Evolutionary conservation across 2,888 invertebrate genomes (phyloP).

Genomic region (Psococerastis gibbosa): DNA sequence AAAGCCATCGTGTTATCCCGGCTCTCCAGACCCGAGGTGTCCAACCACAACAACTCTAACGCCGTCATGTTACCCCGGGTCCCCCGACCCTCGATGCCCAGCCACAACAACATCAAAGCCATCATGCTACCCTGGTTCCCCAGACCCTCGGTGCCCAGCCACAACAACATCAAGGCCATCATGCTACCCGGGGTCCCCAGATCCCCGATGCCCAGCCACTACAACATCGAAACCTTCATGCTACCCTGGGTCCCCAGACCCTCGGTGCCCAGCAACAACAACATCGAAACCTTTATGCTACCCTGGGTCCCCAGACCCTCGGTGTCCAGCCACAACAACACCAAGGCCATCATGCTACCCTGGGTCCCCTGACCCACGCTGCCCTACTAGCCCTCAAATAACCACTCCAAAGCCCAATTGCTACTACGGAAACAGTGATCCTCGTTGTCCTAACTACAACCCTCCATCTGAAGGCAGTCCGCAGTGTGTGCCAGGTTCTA

Average conservation of each 20-base stretch:
- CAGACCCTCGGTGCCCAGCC: conserved; percentile 13
- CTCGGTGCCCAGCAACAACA: conserved; percentile 20
- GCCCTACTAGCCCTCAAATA: conserved; percentile 19
- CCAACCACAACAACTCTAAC: conserved; percentile 3
- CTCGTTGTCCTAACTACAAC: conserved; percentile 15
- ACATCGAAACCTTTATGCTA: conserved; percentile 15
- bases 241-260: conserved; percentile 22
- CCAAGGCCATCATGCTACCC: not conserved
- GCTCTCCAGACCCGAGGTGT: conserved; percentile 16
- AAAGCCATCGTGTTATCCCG: conserved; percentile 14
- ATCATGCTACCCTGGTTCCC: conserved; percentile 22
- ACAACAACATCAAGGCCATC: conserved; percentile 10
- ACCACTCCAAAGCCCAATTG: conserved; percentile 13
- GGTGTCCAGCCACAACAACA: conserved; percentile 15
- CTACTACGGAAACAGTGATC: conserved; percentile 15
- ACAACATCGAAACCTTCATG: conserved; percentile 13
- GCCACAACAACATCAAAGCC: conserved; percentile 13
- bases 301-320: conserved; percentile 19
- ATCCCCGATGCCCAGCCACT: conserved; percentile 23
- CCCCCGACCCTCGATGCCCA: conserved; percentile 20
- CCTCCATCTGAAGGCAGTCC: conserved; percentile 17
- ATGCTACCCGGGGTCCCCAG: conserved; percentile 25
- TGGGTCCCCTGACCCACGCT: conserved; percentile 20
- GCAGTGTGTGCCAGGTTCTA: conserved; percentile 20
- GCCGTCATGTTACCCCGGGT: conserved; percentile 24